A percentile compares a stretch with the other conserved stretches of the same genome.
phyloP scores from a whole-genome alignment of 2,113 vertebrate genomes.

The Sylvilagus bachmani region DNA sequence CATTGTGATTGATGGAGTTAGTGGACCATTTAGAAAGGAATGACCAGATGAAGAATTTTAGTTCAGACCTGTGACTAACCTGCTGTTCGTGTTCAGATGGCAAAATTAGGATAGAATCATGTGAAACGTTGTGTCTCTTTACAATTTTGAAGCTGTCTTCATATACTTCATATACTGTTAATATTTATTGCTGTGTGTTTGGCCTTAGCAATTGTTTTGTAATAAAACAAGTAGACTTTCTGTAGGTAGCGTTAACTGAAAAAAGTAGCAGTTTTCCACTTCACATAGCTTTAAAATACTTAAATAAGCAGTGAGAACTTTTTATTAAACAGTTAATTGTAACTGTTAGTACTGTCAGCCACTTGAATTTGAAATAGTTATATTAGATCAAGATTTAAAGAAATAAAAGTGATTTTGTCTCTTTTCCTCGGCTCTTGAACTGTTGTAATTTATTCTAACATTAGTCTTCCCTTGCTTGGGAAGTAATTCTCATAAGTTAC shows the following conservation, averaged over 20 bases:
- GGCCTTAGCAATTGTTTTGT: conserved; percentile 25
- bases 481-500: background rate
- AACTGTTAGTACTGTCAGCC: background rate
- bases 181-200: background rate
- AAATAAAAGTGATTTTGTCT: conserved; percentile 14
- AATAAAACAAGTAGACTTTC: conserved; percentile 22
- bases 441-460: background rate
- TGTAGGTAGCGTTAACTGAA: background rate
- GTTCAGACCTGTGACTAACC: background rate
- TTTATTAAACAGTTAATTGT: conserved; percentile 21
- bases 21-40: background rate
- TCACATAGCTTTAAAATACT: conserved; percentile 1
- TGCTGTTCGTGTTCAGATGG: background rate
- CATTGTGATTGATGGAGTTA: background rate
- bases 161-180: conserved; percentile 17
- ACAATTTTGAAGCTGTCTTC: conserved; percentile 22
- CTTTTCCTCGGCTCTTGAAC: conserved; percentile 11
- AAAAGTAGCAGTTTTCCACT: conserved; percentile 47
- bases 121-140: background rate
- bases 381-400: conserved; percentile 15
- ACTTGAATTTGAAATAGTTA: conserved; percentile 45
- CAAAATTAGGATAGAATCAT: background rate
- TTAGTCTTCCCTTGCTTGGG: background rate
- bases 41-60: conserved; percentile 1
- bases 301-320: background rate